Evolutionary conservation across 2,113 vertebrate species (phyloP).

Genomic region (Microcebus griseorufus): DNA sequence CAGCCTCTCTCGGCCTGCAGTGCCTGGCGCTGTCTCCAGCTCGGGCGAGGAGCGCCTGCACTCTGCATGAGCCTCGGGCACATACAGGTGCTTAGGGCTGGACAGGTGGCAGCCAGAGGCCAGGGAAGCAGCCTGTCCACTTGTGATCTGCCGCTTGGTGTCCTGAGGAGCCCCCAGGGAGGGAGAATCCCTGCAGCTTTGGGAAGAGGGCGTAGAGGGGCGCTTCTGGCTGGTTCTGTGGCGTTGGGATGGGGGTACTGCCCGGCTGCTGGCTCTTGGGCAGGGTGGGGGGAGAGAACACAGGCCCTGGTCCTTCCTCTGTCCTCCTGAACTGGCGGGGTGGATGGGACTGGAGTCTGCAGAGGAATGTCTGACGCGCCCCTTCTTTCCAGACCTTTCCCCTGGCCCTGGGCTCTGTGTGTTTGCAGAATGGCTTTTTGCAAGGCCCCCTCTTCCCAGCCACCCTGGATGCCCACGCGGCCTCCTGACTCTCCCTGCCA

Average conservation of each 20-base stretch:
- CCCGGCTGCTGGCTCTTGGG: not conserved
- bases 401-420: not conserved
- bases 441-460: not conserved
- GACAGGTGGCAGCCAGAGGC: not conserved
- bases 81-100: not conserved
- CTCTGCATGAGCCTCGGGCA: not conserved
- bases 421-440: not conserved
- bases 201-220: not conserved
- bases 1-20: rapidly evolving
- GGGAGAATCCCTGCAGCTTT: not conserved
- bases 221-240: not conserved
- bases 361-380: not conserved
- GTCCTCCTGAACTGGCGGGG: not conserved
- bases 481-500: not conserved
- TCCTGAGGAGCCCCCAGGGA: not conserved
- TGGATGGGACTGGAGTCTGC: not conserved
- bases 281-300: not conserved
- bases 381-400: not conserved
- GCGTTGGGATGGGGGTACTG: not conserved
- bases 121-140: not conserved
- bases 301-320: not conserved
- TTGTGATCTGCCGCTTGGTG: not conserved
- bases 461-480: not conserved
- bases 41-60: not conserved
- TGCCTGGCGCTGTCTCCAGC: not conserved